Base-by-base conservation (phyloP, 2,797 vertebrate genomes). In the Furcifer pardalis region DNA sequence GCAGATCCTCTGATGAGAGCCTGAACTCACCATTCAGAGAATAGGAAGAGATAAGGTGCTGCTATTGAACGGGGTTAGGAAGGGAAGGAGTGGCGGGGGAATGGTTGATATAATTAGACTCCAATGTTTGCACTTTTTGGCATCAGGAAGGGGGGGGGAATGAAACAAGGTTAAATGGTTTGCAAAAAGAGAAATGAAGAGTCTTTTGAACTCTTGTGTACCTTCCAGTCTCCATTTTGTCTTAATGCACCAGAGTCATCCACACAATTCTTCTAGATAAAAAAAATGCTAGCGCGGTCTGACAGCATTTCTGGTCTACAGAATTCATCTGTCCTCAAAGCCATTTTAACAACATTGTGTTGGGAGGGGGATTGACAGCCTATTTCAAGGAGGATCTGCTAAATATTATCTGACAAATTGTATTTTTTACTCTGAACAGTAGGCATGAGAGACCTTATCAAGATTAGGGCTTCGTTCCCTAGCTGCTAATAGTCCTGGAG, bases 1-100 rank as follows among this genome's bases (percentile, higher is more conserved):
- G 85, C 75, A 82, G 80, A 72, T 86, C 42, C 44, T 77, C 32
- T 52, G 52, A 65, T 82, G 85, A 69, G 68, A 73, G 63, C 42
- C 80, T 59, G 65, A 44, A 21, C 30, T 60, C 35, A 17, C 66
- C 35, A 27, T 56, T 82, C 46, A 6, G 44, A 66, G 76, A 42
- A 71, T 63, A 46, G 44, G 49, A 15, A 30, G 46, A 59, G 68
- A 79, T 79, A 68, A 86, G 81, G 68, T 44, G 69, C 60, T 66
- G 30, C 46, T 46, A 56, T 77, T 35, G 59, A 78, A 56, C 13
- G 13, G 2, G 71, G 30, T 8, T 7, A n/a, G 13, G 60, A 27
- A 37, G 12, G 37, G 69, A 4, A 7, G 4, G 3, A 35, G 19
- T 56, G 68, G 17, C 30, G 13, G 30, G 69, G 8, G 13, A 35